phyloP scores from a whole-genome alignment of 2,797 vertebrate genomes.

The Sebastes steindachneri region DNA sequence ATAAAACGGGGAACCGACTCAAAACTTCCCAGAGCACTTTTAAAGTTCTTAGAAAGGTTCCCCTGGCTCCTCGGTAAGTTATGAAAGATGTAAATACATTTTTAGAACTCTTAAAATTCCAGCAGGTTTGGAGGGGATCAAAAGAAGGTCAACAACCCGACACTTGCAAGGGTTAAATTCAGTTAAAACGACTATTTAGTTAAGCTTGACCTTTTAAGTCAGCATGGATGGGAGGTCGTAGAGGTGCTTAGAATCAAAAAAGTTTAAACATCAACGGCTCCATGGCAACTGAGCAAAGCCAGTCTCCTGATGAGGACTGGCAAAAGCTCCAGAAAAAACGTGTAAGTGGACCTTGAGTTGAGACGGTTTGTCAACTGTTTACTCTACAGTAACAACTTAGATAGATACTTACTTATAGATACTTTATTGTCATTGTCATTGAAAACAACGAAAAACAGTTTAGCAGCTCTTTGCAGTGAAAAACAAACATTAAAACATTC shows the following conservation, averaged over 20 bases:
- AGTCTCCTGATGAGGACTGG: background rate
- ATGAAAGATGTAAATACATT: background rate
- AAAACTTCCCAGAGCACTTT: no score
- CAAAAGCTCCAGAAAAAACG: background rate
- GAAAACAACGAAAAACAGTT: no score
- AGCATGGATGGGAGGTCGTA: background rate
- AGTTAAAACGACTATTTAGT: background rate
- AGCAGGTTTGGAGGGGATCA: no score
- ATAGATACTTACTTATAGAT: no score
- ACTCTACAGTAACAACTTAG: fast-evolving
- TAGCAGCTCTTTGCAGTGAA: no score
- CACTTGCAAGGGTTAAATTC: background rate
- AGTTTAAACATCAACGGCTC: background rate
- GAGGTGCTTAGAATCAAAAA: no score
- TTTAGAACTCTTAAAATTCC: no score
- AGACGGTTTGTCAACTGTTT: background rate
- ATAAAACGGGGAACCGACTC: background rate
- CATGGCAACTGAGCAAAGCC: background rate
- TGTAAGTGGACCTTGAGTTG: background rate
- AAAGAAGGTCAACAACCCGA: background rate
- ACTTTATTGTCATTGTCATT: no score
- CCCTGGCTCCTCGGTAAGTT: background rate
- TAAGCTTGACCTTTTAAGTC: fast-evolving
- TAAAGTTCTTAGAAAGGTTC: background rate
- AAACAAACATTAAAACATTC: no score